Evolutionary conservation across 1,140 invertebrate species (phyloP), one percentile per base, ranked within the genome.

Genomic region (Drosophila leontia): DNA sequence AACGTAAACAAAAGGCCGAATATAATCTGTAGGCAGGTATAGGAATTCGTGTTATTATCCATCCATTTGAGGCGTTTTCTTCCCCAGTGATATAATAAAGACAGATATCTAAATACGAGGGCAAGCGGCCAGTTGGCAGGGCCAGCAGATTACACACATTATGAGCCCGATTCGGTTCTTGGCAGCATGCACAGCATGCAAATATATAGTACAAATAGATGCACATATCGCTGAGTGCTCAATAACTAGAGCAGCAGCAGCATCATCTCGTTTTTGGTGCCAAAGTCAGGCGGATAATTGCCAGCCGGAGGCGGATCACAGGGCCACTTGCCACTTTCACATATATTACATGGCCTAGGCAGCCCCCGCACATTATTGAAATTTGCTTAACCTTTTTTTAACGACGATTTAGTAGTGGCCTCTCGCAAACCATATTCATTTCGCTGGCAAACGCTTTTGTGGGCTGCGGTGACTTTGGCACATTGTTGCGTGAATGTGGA

Each of bases 251-350:
- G 58, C 47, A 48, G 13, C 47, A 48, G 35, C 35, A 75, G 69
- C 65, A 57, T 58, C 47, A 67, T 42, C 19, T 35, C 35, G 65
- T 53, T 61, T 63, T 63, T 63, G 69, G 69, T 79, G 82, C 82
- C 82, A 86, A 86, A 86, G 78, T 86, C 75, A 81, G 75, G 78
- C 69, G 68, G 55, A 74, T 85, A 85, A 85, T 85, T 76, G 75
- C 47, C 58, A 69, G 55, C 75, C 69, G 79, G 79, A 50, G 74
- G 75, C 44, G 75, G 64, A 75, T 62, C 69, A 78, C 82, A 81
- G 82, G 74, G 74, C 57, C 74, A 67, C 29, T 71, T 63, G 64
- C 37, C 50, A 78, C 75, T 78, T 78, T 78, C 75, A 53, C 71
- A 76, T 55, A 50, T 34, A 56, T 35, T n/a, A 63, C 41, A 39